A percentile compares a stretch with the other conserved stretches of the same genome.
These are phyloP conservation scores for Plecotus auritus DNA, from an alignment of 2,113 vertebrate genomes.

Conservation along the genomic window DNA sequence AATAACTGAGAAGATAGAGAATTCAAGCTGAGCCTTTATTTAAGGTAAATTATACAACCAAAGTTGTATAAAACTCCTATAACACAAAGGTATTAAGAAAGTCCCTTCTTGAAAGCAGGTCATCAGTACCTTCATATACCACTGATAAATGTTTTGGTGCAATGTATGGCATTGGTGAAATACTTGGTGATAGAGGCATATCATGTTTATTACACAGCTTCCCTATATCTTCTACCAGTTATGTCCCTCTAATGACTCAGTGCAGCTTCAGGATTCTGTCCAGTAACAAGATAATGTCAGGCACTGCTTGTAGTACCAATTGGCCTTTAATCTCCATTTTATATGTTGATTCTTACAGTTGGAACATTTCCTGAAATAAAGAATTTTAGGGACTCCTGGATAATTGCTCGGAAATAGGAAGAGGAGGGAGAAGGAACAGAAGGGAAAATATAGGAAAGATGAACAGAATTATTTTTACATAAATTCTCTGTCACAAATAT, in stretches of 20 bases:
- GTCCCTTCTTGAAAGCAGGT: not conserved
- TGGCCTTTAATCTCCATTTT: not conserved
- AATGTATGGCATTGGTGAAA: not conserved
- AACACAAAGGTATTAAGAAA: not conserved
- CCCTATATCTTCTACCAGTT: not conserved
- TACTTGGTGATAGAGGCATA: not conserved
- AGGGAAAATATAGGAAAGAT: not conserved
- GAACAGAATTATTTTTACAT: not conserved
- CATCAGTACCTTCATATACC: not conserved
- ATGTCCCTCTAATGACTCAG: not conserved
- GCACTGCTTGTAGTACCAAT: not conserved
- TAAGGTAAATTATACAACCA: not conserved
- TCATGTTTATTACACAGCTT: not conserved
- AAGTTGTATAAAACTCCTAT: not conserved
- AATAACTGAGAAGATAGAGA: not conserved
- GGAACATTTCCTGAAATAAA: not conserved
- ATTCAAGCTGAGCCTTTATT: not conserved
- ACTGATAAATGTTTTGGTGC: not conserved
- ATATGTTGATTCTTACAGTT: not conserved
- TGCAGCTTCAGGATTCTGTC: not conserved
- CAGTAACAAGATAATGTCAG: not conserved
- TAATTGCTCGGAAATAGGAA: not conserved
- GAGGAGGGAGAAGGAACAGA: not conserved
- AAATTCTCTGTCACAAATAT: not conserved
- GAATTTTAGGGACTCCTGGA: not conserved